phyloP scores from a whole-genome alignment of 2,797 vertebrate species.

The Sylvia borin region DNA sequence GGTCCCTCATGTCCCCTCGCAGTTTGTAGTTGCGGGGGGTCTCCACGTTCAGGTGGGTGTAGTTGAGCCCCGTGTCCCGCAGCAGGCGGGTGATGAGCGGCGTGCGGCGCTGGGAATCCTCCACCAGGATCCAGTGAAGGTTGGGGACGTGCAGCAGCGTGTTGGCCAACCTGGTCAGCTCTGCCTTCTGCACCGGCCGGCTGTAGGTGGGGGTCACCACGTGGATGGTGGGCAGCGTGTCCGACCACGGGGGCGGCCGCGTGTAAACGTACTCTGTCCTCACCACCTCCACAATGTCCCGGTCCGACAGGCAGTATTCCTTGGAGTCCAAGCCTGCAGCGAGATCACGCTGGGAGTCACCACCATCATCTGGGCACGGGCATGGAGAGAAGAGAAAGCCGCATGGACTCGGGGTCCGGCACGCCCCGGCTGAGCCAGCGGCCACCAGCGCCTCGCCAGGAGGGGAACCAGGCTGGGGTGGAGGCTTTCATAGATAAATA shows the following conservation, averaged over 20 bases:
- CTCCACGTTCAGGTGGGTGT: slow-evolving; percentile 97
- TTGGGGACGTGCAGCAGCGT: slow-evolving; percentile 95
- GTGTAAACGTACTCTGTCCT: slow-evolving; percentile 98
- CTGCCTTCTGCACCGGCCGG: slow-evolving; percentile 94
- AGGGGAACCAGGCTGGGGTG: background rate
- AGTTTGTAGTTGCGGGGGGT: slow-evolving; percentile 96
- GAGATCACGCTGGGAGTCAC: slow-evolving; percentile 85
- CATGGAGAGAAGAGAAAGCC: slow-evolving; percentile 39
- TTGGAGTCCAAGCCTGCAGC: slow-evolving; percentile 88
- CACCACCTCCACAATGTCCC: slow-evolving; percentile 98
- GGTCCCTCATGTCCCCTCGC: slow-evolving; percentile 90
- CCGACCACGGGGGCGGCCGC: slow-evolving; percentile 93
- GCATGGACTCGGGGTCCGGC: background rate
- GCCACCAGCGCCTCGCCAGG: background rate
- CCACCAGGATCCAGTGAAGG: slow-evolving; percentile 98
- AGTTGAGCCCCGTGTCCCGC: slow-evolving; percentile 93
- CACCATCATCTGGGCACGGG: slow-evolving; percentile 85
- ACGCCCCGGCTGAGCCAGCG: background rate
- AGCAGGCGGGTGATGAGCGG: slow-evolving; percentile 89
- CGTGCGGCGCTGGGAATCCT: slow-evolving; percentile 91
- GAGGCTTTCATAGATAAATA: background rate
- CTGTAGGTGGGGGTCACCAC: slow-evolving; percentile 97
- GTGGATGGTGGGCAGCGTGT: slow-evolving; percentile 94
- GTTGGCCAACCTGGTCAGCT: slow-evolving; percentile 93
- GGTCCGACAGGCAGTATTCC: slow-evolving; percentile 95